Base-by-base conservation (phyloP, 2,888 invertebrate species). In the Cetonia aurata region DNA sequence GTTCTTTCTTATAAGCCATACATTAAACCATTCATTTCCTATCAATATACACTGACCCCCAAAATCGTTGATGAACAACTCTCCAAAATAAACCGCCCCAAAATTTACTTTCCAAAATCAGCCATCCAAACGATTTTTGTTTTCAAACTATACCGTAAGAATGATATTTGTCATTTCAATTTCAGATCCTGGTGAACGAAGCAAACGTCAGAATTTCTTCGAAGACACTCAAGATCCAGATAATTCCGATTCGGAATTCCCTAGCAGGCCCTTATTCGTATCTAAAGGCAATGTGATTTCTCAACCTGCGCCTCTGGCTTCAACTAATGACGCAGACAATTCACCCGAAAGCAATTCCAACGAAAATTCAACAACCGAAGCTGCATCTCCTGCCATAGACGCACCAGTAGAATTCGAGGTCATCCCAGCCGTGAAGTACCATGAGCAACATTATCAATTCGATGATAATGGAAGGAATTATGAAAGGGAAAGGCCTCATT, bases 231-330 rank as follows among this genome's bases (percentile, higher is more conserved):
- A 50, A 9, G 50, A 50, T 15, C 50, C 15, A 50, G 37, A 59
- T 12, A 41, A 41, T 4, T 59, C 12, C 12, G 44, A 59, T 8
- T 9, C 17, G 9, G 19, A 9, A 9, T 59, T 44, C 17, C 19
- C 57, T 42, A 59, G 19, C 17, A n/a, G 44, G 10, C 42, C 57
- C 10, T 42, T n/a, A n/a, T 19, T 59, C 3, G 42, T 42, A 19
- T 59, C 42, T 9, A 59, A 59, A 17, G 42, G 42, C 19, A 15
- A 12, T 4, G 25, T n/a, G 17, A 12, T 12, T 17, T 15, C 17
- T 42, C 10, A 59, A 59, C 42, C 15, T 3, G 8, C 15, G 9
- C 19, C 57, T 3, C 10, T 59, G 17, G 42, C 42, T 42, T 42
- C n/a, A 17, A 59, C 42, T 12, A 12, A 25, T 25, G 41, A 15